These are phyloP conservation scores for Eulemur albifrons DNA, from an alignment of 2,797 vertebrate genomes.

Conservation along the genomic window DNA sequence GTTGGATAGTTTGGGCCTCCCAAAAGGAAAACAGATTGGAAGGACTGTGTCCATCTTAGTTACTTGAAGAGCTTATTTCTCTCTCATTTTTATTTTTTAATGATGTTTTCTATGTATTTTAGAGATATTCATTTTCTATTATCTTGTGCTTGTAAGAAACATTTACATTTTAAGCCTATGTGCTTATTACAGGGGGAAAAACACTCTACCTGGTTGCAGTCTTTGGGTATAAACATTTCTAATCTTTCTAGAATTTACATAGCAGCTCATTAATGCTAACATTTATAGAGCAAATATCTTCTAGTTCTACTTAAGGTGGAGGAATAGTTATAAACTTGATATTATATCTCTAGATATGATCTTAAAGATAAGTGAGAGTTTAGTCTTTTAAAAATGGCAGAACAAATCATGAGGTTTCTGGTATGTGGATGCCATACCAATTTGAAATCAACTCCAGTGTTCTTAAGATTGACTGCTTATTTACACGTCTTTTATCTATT, in stretches of 20 bases:
- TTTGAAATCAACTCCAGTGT: neutral
- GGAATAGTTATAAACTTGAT: slow-evolving; percentile 26
- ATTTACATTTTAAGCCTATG: neutral
- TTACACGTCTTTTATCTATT: neutral
- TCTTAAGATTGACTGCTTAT: neutral
- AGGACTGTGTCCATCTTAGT: neutral
- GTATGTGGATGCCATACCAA: neutral
- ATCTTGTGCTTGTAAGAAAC: slow-evolving; percentile 19
- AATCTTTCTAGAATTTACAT: slow-evolving; percentile 4
- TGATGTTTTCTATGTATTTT: neutral
- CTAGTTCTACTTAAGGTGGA: slow-evolving; percentile 38
- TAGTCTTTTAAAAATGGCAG: slow-evolving; percentile 18
- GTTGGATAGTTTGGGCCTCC: neutral
- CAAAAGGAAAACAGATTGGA: neutral
- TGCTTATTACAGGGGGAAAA: neutral
- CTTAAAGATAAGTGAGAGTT: neutral
- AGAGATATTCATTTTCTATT: slow-evolving; percentile 25
- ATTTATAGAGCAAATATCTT: neutral
- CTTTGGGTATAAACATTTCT: slow-evolving; percentile 23
- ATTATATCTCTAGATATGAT: neutral
- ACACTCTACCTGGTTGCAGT: neutral
- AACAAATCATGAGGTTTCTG: neutral
- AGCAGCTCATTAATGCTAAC: neutral
- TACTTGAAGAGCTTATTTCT: neutral
- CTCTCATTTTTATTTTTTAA: slow-evolving; percentile 5